These are phyloP conservation scores for Nothura maculosa DNA, from an alignment of 2,797 vertebrate genomes.

Conservation along the genomic window DNA sequence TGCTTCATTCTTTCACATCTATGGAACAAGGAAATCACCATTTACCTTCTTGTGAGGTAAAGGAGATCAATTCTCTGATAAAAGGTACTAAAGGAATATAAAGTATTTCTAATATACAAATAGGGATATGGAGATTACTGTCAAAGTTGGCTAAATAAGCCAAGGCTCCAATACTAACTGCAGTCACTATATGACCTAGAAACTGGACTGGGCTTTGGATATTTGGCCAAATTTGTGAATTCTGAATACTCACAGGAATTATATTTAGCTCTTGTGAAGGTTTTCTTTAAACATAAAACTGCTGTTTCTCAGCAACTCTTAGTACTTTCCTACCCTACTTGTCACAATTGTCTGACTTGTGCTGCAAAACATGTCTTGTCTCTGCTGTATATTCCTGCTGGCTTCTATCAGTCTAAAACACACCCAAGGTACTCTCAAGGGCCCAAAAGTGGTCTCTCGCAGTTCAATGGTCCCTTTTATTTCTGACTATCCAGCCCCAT, in stretches of 20 bases:
- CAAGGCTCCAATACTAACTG: background rate
- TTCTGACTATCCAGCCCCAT: background rate
- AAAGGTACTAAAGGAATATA: slow-evolving; percentile 33
- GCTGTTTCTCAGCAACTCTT: background rate
- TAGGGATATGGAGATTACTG: background rate
- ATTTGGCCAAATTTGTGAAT: background rate
- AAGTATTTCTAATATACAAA: slow-evolving; percentile 16
- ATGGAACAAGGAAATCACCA: slow-evolving; percentile 31
- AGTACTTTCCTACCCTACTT: background rate
- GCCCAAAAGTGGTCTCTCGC: background rate
- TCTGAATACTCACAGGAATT: background rate
- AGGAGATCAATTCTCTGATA: slow-evolving; percentile 48
- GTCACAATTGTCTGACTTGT: background rate
- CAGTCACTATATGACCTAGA: background rate
- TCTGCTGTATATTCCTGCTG: background rate
- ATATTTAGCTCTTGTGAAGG: background rate
- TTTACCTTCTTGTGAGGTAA: slow-evolving; percentile 11
- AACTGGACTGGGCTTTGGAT: background rate
- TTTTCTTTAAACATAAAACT: background rate
- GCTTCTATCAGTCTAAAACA: background rate
- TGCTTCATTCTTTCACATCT: slow-evolving; percentile 57
- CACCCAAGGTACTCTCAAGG: background rate
- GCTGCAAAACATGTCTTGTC: background rate
- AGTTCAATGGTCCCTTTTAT: background rate
- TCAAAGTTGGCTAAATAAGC: background rate